These are phyloP conservation scores for Acrocyrtus sp. DNA, from an alignment of 2,888 invertebrate genomes.

Conservation along the genomic window DNA sequence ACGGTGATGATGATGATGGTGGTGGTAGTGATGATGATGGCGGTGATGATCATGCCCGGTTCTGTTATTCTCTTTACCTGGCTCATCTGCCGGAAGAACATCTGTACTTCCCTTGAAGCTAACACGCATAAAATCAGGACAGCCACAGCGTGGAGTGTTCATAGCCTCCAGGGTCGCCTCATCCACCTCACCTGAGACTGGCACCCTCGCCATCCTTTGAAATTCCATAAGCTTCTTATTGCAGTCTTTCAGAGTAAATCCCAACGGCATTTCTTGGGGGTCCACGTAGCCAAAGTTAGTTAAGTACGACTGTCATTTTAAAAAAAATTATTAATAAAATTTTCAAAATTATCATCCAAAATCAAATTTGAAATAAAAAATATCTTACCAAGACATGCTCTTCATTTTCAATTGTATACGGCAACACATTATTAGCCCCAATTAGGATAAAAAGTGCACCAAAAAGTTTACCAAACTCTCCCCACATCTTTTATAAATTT, in stretches of 20 bases:
- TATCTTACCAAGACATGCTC: constrained; percentile 25
- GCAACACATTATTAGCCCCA: background rate
- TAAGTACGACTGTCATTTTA: constrained; percentile 29
- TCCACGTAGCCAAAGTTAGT: constrained; percentile 56
- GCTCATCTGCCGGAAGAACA: background rate
- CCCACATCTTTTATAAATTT: too few relatives aligned
- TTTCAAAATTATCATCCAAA: too few relatives aligned
- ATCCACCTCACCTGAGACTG: constrained; percentile 55
- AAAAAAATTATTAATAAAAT: background rate
- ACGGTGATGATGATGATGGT: constrained; percentile 1
- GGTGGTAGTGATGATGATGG: constrained; percentile 4
- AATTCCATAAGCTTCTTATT: constrained; percentile 50
- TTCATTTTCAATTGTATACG: constrained; percentile 19
- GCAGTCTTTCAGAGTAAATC: constrained; percentile 41
- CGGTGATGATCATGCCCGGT: background rate
- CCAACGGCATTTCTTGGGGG: constrained; percentile 24
- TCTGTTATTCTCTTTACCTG: background rate
- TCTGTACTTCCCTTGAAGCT: constrained; percentile 25
- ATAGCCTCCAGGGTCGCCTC: constrained; percentile 56
- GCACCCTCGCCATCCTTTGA: constrained; percentile 54
- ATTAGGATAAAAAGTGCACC: too few relatives aligned
- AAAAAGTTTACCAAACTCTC: constrained; percentile 3
- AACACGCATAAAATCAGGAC: constrained; percentile 47
- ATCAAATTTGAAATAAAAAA: too few relatives aligned
- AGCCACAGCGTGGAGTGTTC: constrained; percentile 60